Evolutionary conservation across 2,113 vertebrate species (phyloP), one percentile per base, ranked within the genome.

Genomic region (Odobenus rosmarus): DNA sequence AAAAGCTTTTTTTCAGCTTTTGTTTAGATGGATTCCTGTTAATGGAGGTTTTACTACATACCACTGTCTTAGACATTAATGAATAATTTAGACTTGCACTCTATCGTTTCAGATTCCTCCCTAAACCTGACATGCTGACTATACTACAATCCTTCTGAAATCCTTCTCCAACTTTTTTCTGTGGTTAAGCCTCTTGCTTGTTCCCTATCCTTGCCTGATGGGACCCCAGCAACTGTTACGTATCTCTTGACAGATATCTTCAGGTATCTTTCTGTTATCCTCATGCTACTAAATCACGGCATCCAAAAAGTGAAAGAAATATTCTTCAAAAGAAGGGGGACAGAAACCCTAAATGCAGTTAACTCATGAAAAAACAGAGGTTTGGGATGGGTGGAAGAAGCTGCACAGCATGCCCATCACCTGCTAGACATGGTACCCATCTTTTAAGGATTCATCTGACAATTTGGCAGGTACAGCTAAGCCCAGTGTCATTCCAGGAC

Each of bases 361-460:
- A 24, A 24, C 49, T 79, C 8, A 24, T 5, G 33, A 55, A 36
- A 33, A 15, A 10, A 76, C 67, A 64, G 46, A 15, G 24, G 36
- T 7, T 49, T 61, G 76, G 24, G 81, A 55, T 11, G 23, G 19
- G 8, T 0, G 0, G 28, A 28, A 49, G 55, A 69, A 15, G 51
- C 10, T 12, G 18, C 28, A 12, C 57, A 55, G 7, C 16, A 10
- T 9, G 51, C 26, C 79, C 31, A 3, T 23, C 13, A 42, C 14
- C 11, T 28, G 19, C 24, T 12, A n/a, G 33, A 39, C 33, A 18
- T 0, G 5, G 36, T 24, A n/a, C 14, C 46, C 28, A 8, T 7
- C 21, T 76, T 76, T 39, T 23, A 49, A 46, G 2, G 28, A 46
- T 8, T 7, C 55, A 24, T 18, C 21, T 36, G 46, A 39, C n/a